phyloP scores from a whole-genome alignment of 2,113 vertebrate species.

The Eretmochelys imbricata region DNA sequence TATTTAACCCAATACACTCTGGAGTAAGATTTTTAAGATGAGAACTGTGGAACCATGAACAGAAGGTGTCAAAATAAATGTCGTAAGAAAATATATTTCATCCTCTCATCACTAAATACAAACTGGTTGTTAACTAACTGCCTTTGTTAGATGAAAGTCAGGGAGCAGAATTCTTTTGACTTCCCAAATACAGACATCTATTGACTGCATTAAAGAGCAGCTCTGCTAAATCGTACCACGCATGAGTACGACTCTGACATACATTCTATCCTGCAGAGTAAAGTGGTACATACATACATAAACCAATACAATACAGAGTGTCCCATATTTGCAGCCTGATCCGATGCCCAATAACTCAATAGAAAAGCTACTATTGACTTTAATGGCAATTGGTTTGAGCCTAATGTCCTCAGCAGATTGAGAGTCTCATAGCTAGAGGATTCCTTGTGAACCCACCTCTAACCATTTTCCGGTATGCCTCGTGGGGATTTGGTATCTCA shows the following conservation, averaged over 20 bases:
- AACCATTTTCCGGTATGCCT: accelerated
- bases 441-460: neutral
- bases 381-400: neutral
- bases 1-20: neutral
- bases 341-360: neutral
- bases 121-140: neutral
- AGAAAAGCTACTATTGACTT: neutral
- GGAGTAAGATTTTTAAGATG: neutral
- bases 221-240: neutral
- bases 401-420: neutral
- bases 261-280: neutral
- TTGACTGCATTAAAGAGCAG: neutral
- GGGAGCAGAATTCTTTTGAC: neutral
- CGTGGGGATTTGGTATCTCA: neutral
- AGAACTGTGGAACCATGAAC: neutral
- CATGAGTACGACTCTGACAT: neutral
- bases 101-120: neutral
- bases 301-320: neutral
- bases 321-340: neutral
- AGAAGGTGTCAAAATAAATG: neutral
- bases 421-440: neutral
- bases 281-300: neutral
- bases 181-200: neutral
- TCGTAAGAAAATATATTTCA: neutral
- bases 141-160: neutral